phyloP scores from a whole-genome alignment of 2,113 vertebrate species.

The Sorex araneus region DNA sequence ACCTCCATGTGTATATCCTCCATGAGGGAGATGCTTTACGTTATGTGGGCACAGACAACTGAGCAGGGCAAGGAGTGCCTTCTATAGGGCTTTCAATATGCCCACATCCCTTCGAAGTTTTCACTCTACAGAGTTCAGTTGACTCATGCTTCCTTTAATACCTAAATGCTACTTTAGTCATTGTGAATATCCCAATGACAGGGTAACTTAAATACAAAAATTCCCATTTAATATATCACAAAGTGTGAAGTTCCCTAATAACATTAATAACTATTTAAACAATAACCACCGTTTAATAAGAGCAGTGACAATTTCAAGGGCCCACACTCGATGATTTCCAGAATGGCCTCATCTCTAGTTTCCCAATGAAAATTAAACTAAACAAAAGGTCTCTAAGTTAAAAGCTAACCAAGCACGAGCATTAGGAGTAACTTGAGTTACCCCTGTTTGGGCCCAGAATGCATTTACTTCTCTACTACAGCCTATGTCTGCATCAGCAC shows the following conservation, averaged over 20 bases:
- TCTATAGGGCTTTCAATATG: neutral
- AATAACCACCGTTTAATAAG: too few species aligned
- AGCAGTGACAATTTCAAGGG: neutral
- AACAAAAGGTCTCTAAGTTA: too few species aligned
- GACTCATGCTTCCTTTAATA: neutral
- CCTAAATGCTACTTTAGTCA: neutral
- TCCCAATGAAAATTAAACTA: neutral
- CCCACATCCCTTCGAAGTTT: neutral
- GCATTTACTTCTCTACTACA: neutral
- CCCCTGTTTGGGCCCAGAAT: neutral
- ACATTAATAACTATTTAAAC: constrained; percentile 14
- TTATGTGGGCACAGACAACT: neutral
- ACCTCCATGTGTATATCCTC: neutral
- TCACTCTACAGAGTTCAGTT: neutral
- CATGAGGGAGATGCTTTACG: neutral
- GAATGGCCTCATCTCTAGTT: neutral
- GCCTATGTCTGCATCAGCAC: neutral
- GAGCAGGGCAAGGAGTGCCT: neutral
- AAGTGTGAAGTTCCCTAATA: neutral
- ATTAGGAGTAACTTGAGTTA: neutral
- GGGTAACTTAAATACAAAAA: constrained; percentile 13
- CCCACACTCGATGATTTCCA: neutral
- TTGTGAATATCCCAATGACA: neutral
- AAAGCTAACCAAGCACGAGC: neutral
- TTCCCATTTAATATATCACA: neutral